These are phyloP conservation scores for Aporophyla lueneburgensis DNA, from an alignment of 2,888 invertebrate genomes.

Conservation along the genomic window DNA sequence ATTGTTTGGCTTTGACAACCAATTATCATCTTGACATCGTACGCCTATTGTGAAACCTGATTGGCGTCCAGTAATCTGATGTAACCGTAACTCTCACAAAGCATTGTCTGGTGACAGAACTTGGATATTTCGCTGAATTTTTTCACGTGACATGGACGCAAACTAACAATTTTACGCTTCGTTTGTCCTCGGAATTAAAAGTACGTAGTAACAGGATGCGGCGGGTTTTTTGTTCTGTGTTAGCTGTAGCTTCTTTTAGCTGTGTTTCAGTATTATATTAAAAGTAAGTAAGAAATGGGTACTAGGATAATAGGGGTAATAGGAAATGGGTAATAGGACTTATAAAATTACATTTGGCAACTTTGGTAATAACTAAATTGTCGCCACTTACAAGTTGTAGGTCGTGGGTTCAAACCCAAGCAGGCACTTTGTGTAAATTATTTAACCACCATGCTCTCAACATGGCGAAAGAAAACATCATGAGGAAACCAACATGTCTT, in stretches of 20 bases:
- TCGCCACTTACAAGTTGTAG: too few species aligned
- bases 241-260: background rate
- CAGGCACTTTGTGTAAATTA: too few species aligned
- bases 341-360: background rate
- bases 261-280: constrained; percentile 19
- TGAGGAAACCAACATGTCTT: too few species aligned
- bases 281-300: background rate
- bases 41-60: constrained; percentile 67
- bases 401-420: too few species aligned
- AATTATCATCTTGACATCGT: constrained; percentile 72
- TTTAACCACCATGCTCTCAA: too few species aligned
- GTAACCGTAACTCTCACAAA: constrained; percentile 70
- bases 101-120: constrained; percentile 69
- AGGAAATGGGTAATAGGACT: background rate
- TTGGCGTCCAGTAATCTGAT: constrained; percentile 74
- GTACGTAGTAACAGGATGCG: constrained; percentile 22
- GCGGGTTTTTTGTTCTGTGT: constrained; percentile 17
- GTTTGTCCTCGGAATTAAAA: constrained; percentile 51
- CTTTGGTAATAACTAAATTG: background rate
- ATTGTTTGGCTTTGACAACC: constrained; percentile 73
- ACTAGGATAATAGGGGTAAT: background rate
- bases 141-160: constrained; percentile 55
- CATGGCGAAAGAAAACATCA: too few species aligned
- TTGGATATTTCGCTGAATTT: constrained; percentile 52
- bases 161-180: constrained; percentile 54